Conservation (phyloP, 2,797 vertebrate genomes). For the Sebastes aleutianus region DNA sequence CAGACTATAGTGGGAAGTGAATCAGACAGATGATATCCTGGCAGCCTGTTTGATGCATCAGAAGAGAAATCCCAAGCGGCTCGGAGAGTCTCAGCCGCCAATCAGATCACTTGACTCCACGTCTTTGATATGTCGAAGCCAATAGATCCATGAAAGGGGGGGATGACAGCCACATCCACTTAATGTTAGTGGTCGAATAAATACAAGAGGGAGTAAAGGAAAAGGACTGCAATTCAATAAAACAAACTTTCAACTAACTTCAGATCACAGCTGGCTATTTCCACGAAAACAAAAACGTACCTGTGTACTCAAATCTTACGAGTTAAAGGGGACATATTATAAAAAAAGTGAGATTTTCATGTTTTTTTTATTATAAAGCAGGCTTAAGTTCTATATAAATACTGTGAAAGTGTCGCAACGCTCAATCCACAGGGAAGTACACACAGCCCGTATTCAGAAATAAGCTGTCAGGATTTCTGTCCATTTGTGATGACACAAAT, state of each 20-base stretch:
- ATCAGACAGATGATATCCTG: constrained; percentile 3
- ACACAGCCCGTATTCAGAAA: too few relatives aligned
- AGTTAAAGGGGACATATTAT: neutral
- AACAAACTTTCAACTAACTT: neutral
- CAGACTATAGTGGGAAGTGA: neutral
- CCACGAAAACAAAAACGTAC: neutral
- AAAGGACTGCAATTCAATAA: neutral
- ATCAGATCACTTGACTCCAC: constrained; percentile 18
- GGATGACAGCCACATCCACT: neutral
- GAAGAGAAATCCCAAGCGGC: neutral
- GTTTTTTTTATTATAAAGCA: too few relatives aligned
- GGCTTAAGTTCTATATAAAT: too few relatives aligned
- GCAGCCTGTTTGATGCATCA: constrained; percentile 23
- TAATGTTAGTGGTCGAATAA: neutral
- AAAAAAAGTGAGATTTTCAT: too few relatives aligned
- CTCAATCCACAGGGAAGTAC: too few relatives aligned
- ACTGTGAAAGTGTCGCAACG: too few relatives aligned
- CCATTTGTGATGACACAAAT: too few relatives aligned
- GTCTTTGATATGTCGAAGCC: constrained; percentile 27
- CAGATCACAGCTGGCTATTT: neutral
- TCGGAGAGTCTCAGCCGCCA: constrained; percentile 5
- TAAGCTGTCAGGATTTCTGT: too few relatives aligned
- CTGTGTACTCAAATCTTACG: neutral
- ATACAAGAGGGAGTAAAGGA: neutral
- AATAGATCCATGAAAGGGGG: neutral